Conservation (phyloP, 2,888 invertebrate genomes). For the Agelastica alni region DNA sequence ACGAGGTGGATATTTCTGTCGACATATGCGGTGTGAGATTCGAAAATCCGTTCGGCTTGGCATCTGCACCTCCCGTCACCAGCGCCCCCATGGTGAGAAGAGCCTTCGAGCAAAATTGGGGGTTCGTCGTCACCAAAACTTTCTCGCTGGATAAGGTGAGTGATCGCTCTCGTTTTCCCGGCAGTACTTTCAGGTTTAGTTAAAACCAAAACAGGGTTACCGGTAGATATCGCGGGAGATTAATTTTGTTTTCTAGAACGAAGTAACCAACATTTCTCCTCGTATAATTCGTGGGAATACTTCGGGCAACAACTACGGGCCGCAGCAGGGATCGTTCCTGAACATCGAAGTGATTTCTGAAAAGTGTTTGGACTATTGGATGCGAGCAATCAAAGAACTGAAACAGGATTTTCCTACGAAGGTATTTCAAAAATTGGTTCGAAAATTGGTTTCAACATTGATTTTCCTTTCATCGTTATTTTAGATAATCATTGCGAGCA, state of each 20-base stretch:
- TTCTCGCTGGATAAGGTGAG: conserved; percentile 89
- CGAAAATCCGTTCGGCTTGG: conserved; percentile 95
- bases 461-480: no score
- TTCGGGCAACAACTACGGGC: conserved; percentile 88
- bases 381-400: conserved; percentile 81
- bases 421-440: no score
- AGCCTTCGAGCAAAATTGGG: conserved; percentile 96
- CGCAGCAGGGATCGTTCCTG: conserved; percentile 94
- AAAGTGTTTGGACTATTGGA: conserved; percentile 94
- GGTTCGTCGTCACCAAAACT: conserved; percentile 96
- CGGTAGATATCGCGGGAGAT: no score
- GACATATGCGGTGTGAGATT: conserved; percentile 93
- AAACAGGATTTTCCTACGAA: conserved; percentile 91
- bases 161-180: no score
- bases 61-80: conserved; percentile 96
- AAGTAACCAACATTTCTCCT: conserved; percentile 96
- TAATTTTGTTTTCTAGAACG: conserved; percentile 65
- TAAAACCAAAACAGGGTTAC: no score
- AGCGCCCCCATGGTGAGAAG: conserved; percentile 92
- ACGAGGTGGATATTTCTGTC: conserved; percentile 90
- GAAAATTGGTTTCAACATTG: no score
- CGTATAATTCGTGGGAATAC: conserved; percentile 94
- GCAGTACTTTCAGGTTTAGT: no score
- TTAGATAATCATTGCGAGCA: conserved; percentile 89
- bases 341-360: conserved; percentile 99